phyloP scores from a whole-genome alignment of 1,140 invertebrate species.

The Temnothorax nylanderi region DNA sequence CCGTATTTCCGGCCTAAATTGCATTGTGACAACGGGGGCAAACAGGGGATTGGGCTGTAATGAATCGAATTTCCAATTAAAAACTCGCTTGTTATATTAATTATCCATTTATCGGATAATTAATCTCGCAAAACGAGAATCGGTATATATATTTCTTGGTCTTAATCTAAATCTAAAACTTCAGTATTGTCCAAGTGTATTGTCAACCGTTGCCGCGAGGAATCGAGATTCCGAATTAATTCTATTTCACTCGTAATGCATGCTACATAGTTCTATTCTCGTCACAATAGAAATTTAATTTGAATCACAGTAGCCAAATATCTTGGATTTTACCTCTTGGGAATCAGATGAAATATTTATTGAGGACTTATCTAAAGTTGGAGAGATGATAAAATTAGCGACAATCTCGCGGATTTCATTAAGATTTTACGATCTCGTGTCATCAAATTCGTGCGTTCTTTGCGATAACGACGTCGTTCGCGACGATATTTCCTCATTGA shows the following conservation, averaged over 20 bases:
- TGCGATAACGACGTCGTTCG: not conserved
- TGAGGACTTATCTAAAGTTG: not conserved
- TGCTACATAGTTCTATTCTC: not conserved
- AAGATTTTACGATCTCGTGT: not conserved
- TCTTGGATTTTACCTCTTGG: not conserved
- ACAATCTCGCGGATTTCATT: not conserved
- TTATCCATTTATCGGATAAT: slow-evolving; percentile 42
- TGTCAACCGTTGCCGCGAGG: slow-evolving; percentile 23
- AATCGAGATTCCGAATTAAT: slow-evolving; percentile 9
- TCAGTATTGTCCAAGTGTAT: slow-evolving; percentile 46
- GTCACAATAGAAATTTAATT: not conserved
- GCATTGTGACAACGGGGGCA: not conserved
- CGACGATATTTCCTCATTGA: not conserved
- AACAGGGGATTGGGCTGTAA: slow-evolving; percentile 35
- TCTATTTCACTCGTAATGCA: not conserved
- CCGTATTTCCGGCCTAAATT: slow-evolving; percentile 10
- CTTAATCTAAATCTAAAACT: slow-evolving; percentile 28
- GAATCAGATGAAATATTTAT: not conserved
- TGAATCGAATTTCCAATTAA: slow-evolving; percentile 31
- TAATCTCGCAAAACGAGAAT: slow-evolving; percentile 22
- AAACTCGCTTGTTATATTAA: slow-evolving; percentile 30
- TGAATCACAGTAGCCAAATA: not conserved
- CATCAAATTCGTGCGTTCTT: not conserved
- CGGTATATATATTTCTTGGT: slow-evolving; percentile 14
- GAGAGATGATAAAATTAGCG: not conserved